A percentile compares a stretch with the other conserved stretches of the same genome.
Conservation (phyloP, 2,113 vertebrate species). For the Nesogale talazaci region DNA sequence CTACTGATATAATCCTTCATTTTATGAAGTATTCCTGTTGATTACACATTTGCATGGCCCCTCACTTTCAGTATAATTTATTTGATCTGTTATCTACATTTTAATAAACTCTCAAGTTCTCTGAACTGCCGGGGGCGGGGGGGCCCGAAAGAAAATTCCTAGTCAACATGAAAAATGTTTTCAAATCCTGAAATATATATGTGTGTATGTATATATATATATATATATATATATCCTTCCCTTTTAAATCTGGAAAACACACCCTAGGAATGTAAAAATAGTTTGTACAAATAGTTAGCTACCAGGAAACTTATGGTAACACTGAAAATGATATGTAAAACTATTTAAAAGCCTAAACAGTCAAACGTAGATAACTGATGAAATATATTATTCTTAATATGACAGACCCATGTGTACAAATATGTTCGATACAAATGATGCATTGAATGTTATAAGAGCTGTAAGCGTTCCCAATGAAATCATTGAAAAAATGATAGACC, state of each 20-base stretch:
- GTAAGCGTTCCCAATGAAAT: too few relatives aligned
- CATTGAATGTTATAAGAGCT: too few relatives aligned
- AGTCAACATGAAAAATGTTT: slow-evolving; percentile 9
- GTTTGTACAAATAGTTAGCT: slow-evolving; percentile 38
- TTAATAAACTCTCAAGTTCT: slow-evolving; percentile 25
- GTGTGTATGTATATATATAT: background rate
- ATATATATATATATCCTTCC: background rate
- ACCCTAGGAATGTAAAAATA: slow-evolving; percentile 38
- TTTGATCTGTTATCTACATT: background rate
- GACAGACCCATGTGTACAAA: background rate
- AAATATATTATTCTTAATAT: slow-evolving; percentile 31
- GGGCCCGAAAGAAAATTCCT: slow-evolving; percentile 39
- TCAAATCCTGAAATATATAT: slow-evolving; percentile 24
- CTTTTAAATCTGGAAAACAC: slow-evolving; percentile 56
- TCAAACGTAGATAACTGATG: background rate
- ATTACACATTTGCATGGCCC: too few relatives aligned
- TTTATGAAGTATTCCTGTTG: too few relatives aligned
- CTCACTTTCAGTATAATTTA: too few relatives aligned
- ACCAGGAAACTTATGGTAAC: background rate
- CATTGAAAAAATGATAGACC: background rate
- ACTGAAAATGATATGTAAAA: slow-evolving; percentile 10
- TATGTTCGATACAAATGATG: too few relatives aligned
- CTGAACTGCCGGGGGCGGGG: background rate
- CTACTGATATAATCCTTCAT: background rate
- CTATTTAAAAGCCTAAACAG: slow-evolving; percentile 35